These are phyloP conservation scores for Drosophila koepferae DNA, from an alignment of 2,888 invertebrate genomes.

Conservation along the genomic window DNA sequence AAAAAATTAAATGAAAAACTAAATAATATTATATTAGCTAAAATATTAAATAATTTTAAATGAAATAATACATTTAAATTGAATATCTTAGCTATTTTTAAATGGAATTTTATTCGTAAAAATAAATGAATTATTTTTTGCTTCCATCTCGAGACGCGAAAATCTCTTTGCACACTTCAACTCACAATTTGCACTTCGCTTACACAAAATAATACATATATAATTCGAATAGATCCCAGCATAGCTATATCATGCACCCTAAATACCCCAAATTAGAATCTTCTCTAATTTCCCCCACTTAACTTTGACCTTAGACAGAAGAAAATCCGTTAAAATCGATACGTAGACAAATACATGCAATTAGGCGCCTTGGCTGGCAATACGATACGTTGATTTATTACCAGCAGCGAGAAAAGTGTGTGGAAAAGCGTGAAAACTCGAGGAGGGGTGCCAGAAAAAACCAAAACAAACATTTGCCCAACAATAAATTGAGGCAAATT, in stretches of 20 bases:
- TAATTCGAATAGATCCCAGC: background rate
- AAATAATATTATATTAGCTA: no score
- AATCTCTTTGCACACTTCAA: background rate
- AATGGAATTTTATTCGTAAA: no score
- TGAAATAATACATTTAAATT: no score
- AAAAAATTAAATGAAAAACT: no score
- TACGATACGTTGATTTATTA: slow-evolving; percentile 52
- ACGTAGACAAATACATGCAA: slow-evolving; percentile 41
- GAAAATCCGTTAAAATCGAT: slow-evolving; percentile 38
- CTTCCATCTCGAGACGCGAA: no score
- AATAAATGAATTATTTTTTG: no score
- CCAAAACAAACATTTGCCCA: slow-evolving; percentile 50
- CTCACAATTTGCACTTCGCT: background rate
- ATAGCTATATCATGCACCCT: background rate
- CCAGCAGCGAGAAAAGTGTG: slow-evolving; percentile 7
- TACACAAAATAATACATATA: background rate
- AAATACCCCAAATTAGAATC: background rate
- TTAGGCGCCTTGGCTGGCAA: slow-evolving; percentile 50
- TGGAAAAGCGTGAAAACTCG: background rate
- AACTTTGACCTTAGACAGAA: background rate
- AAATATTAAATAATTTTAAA: no score
- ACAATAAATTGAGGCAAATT: slow-evolving; percentile 70
- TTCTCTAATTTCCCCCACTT: background rate
- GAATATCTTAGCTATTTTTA: no score
- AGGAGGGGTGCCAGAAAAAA: slow-evolving; percentile 6